Conservation (phyloP, 2,797 vertebrate species). For the Leucoraja ocellata region DNA sequence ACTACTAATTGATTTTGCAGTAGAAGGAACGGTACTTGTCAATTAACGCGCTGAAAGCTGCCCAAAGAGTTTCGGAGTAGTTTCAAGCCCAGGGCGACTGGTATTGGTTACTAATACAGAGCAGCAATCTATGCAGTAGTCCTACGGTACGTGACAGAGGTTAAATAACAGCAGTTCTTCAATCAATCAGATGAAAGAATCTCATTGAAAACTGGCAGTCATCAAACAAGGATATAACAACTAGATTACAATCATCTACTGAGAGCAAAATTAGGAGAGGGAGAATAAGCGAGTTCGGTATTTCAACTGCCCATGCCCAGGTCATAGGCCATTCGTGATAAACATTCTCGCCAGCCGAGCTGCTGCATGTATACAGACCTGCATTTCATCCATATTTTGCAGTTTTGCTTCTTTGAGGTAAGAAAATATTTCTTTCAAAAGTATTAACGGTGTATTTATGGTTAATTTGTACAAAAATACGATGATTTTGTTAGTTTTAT, state of each 20-base stretch:
- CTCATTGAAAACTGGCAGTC: not conserved
- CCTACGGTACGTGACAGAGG: not conserved
- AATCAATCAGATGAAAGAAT: not conserved
- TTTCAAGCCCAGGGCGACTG: not conserved
- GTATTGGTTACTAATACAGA: not conserved
- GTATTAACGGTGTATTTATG: too few species aligned
- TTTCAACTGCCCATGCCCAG: too few species aligned
- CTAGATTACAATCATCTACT: not conserved
- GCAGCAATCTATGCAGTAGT: not conserved
- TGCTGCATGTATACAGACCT: too few species aligned
- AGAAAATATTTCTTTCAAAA: too few species aligned
- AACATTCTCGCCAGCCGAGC: too few species aligned
- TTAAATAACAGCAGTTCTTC: not conserved
- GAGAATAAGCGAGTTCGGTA: not conserved
- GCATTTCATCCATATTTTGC: too few species aligned
- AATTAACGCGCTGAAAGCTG: not conserved
- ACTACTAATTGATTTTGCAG: not conserved
- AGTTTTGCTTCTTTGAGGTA: too few species aligned
- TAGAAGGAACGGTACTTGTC: not conserved
- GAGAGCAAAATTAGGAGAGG: not conserved
- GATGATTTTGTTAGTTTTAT: too few species aligned
- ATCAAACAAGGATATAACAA: not conserved
- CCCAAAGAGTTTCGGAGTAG: not conserved
- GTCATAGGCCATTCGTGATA: too few species aligned
- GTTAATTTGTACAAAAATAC: too few species aligned